These are phyloP conservation scores for Coryphaenoides rupestris DNA, from an alignment of 2,113 vertebrate genomes.

Conservation along the genomic window DNA sequence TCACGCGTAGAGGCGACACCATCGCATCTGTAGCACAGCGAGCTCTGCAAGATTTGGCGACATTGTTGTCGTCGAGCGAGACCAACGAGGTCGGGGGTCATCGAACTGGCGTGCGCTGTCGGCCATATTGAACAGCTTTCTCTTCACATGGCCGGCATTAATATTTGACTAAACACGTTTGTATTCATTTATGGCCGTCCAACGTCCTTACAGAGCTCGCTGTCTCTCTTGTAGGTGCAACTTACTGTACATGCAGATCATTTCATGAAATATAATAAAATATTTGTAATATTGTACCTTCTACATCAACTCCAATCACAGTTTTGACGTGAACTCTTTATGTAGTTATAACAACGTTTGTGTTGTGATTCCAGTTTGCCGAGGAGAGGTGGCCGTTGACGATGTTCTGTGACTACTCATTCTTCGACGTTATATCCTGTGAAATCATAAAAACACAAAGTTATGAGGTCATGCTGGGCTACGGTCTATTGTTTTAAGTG, in stretches of 20 bases:
- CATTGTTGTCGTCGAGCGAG: background rate
- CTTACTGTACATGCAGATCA: background rate
- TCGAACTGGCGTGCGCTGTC: background rate
- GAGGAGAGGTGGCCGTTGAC: too few species aligned
- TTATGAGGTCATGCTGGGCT: background rate
- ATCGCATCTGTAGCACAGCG: background rate
- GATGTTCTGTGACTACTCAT: constrained; percentile 54
- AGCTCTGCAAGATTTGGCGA: background rate
- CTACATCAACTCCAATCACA: background rate
- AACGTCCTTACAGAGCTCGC: background rate
- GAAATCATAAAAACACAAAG: background rate
- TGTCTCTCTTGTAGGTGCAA: background rate
- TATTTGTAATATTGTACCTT: background rate
- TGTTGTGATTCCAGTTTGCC: too few species aligned
- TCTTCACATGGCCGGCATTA: background rate
- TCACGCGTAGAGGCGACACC: too few species aligned
- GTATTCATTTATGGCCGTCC: background rate
- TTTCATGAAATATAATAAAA: background rate
- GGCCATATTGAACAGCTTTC: background rate
- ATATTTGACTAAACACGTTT: too few species aligned
- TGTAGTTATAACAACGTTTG: background rate
- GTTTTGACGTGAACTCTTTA: background rate
- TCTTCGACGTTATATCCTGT: constrained; percentile 74
- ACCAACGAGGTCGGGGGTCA: background rate
- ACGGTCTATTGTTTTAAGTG: too few species aligned